Base-by-base conservation (phyloP, 2,113 vertebrate species). In the Eubucco bourcierii region DNA sequence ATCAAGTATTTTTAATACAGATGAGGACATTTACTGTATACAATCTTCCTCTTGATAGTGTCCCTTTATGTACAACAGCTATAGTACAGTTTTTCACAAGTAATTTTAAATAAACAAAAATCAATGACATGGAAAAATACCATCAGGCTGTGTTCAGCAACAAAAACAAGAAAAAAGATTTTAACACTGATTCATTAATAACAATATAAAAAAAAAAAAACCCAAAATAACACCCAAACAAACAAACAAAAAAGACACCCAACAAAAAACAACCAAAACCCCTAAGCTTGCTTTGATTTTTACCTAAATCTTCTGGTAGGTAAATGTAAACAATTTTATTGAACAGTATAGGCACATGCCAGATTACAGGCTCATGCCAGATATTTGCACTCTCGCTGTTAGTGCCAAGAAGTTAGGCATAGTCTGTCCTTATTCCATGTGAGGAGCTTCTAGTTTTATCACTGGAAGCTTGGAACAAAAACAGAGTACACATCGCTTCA, bases 31-130 rank as follows among this genome's bases (percentile, higher is more conserved):
- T 80, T 90, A 85, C 25, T 71, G 68, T 74, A 96, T 78, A 87
- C 73, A 84, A 88, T 68, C 72, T 87, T 92, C 58, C 88, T 97
- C 95, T 92, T 90, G 94, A 94, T 47, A 94, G 93, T 90, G 92
- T 94, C 91, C 90, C 95, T 95, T 93, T 93, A 84, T 11, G 29
- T 82, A 81, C 64, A 96, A 94, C 79, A 94, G 46, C 83, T 94
- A 95, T 76, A 93, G 91, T 83, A 95, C 91, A 90, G 67, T 84
- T 92, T 92, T 90, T 90, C 95, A 95, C 83, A 74, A 96, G 80
- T 91, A 55, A 94, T 96, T 95, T 90, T 84, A 97, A 96, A 93
- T 88, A 86, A 97, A 90, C 82, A 91, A 93, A 81, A 96, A 97
- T 86, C 75, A 39, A 73, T 80, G 56, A 93, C 88, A 94, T 90